Evolutionary conservation across 2,797 vertebrate genomes (phyloP), one percentile per base, ranked within the genome.

Genomic region (Thripadectes ignobilis): DNA sequence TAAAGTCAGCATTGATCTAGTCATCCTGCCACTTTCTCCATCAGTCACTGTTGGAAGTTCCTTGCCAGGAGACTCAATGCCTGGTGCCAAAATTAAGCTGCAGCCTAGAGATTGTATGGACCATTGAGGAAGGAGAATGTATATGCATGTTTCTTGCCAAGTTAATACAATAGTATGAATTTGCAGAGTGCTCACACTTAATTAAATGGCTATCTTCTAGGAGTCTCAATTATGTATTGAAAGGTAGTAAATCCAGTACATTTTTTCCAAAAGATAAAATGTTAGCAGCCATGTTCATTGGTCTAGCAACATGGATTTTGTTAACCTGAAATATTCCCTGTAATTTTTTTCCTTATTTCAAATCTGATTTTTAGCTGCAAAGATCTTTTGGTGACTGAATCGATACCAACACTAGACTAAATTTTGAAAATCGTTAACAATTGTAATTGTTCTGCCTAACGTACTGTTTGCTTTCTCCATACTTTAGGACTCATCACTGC

Each of bases 401-500:
- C 55, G 48, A 57, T 63, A 52, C n/a, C 30, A 68, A 38, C 8
- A 34, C 14, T 46, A 27, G 32, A 74, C 19, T 71, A 68, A 75
- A 75, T 63, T 48, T 75, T 52, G 14, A 34, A 59, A 59, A 57
- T 61, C 19, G 58, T 66, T 81, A 30, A 51, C 19, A 87, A 8
- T 61, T 86, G 14, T 63, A 39, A 59, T 45, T 85, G 23, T 66
- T 68, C 23, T 79, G 16, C 66, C 92, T n/a, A 92, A 63, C 61
- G 32, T 89, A 4, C 7, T 24, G 43, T 87, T 61, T 88, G 88
- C 32, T 84, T 77, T 24, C 26, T 79, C 9, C 30, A 26, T 86
- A 8, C 92, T 87, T 41, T 96, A 99, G 99, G 99, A 99, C 88
- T 98, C 98, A 49, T 96, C 98, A 18, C 98, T 99, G 63, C 98